Conservation (phyloP, 2,888 invertebrate genomes). For the Eilema depressum region DNA sequence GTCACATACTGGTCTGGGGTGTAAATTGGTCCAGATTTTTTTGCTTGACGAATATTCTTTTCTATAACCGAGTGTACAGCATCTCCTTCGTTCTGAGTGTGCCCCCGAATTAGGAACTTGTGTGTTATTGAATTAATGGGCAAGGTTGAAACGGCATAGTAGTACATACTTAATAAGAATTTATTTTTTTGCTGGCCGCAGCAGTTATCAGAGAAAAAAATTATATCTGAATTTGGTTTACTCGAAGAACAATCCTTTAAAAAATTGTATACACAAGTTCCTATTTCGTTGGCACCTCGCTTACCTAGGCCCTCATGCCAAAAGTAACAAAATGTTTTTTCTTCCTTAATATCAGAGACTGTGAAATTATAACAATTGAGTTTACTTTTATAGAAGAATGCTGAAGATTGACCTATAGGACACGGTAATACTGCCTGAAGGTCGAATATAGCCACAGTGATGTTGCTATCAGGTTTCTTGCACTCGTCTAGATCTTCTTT, state of each 20-base stretch:
- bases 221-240: constrained; percentile 34
- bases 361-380: constrained; percentile 26
- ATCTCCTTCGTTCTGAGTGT: constrained; percentile 47
- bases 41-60: constrained; percentile 33
- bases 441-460: constrained; percentile 31
- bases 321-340: constrained; percentile 34
- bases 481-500: constrained; percentile 24
- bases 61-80: constrained; percentile 42
- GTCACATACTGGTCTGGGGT: constrained; percentile 28
- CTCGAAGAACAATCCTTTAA: constrained; percentile 28
- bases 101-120: constrained; percentile 34
- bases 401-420: constrained; percentile 23
- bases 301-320: constrained; percentile 45
- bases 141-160: constrained; percentile 35
- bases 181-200: constrained; percentile 48
- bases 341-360: constrained; percentile 26
- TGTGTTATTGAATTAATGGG: constrained; percentile 33
- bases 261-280: constrained; percentile 40
- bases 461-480: constrained; percentile 21
- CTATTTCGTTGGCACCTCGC: constrained; percentile 45
- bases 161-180: constrained; percentile 37
- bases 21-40: constrained; percentile 38
- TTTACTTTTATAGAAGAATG: constrained; percentile 26
- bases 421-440: constrained; percentile 30
- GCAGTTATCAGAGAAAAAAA: constrained; percentile 41